Base-by-base conservation (phyloP, 2,797 vertebrate genomes). In the Crossoptilon crossoptilon region DNA sequence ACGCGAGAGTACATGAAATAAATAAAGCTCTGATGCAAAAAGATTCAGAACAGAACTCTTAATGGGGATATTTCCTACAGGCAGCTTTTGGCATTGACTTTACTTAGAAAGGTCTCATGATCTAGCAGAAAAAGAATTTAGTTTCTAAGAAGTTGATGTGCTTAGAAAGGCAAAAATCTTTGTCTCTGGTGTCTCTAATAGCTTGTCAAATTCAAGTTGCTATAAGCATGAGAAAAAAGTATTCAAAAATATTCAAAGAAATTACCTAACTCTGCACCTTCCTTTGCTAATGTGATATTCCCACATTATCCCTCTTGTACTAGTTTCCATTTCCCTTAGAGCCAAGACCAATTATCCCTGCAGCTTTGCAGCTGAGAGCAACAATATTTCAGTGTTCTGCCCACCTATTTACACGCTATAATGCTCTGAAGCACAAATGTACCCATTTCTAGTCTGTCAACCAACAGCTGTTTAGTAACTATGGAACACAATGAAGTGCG, bases 91-190 rank as follows among this genome's bases (percentile, higher is more conserved):
- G 70, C 82, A 71, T 14, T 58, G 70, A 17, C 71, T 94, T 94
- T 88, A 80, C 70, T 95, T 86, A 74, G 37, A 66, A 74, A 93
- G 49, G 53, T 73, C 48, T 87, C 73, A 60, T 53, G 63, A 85
- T 92, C 67, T 71, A 79, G 56, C 31, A 85, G 68, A 87, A 77
- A 85, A 91, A 67, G 21, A 94, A 88, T 84, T 84, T 58, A 60
- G 27, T 59, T 95, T 76, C 89, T 84, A 92, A 64, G 70, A 21
- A 76, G 29, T 79, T 90, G 64, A 14, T 53, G 37, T 81, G 70
- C 85, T 94, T 84, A 92, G 88, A 95, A 96, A 95, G 84, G 88
- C 82, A 94, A 90, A 93, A 88, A 84, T 56, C 84, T 91, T 84
- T 91, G 71, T 91, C 77, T 76, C 79, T 79, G 69, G 73, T n/a